These are phyloP conservation scores for Calliphora vomitoria DNA, from an alignment of 2,888 invertebrate species.

Conservation along the genomic window DNA sequence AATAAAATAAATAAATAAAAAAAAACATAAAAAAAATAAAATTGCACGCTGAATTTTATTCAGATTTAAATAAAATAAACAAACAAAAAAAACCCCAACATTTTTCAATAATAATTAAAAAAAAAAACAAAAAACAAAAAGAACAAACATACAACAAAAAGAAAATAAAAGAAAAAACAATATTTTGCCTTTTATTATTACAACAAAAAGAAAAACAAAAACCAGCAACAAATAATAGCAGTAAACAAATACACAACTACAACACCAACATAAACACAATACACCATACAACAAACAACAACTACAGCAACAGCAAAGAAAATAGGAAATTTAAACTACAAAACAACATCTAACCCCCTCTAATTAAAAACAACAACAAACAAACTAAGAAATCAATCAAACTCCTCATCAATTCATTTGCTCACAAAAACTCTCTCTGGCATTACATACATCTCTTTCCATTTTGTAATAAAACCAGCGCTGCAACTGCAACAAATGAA, in stretches of 20 bases:
- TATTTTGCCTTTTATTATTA: conserved; percentile 69
- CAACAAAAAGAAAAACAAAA: conserved; percentile 29
- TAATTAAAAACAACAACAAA: not conserved
- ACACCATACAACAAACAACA: not conserved
- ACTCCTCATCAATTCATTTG: not conserved
- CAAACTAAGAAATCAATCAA: conserved; percentile 2
- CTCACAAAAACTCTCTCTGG: not conserved
- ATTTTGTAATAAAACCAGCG: not conserved
- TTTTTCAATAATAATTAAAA: conserved; percentile 69
- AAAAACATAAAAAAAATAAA: conserved; percentile 37
- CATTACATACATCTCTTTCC: not conserved
- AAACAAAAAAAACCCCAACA: conserved; percentile 45
- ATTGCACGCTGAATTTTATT: conserved; percentile 72
- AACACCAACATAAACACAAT: conserved; percentile 10
- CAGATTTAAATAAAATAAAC: conserved; percentile 63
- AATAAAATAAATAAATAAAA: conserved; percentile 25
- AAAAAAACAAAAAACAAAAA: conserved; percentile 48
- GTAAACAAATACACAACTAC: conserved; percentile 20
- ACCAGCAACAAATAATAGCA: conserved; percentile 40
- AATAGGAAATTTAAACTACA: not conserved
- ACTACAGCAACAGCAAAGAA: conserved; percentile 6
- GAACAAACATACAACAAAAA: conserved; percentile 20
- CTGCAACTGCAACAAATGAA: conserved; percentile 3
- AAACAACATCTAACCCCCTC: too few relatives aligned
- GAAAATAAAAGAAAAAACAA: conserved; percentile 50